A percentile compares a stretch with the other conserved stretches of the same genome.
These are phyloP conservation scores for Mustela erminea DNA, from an alignment of 2,797 vertebrate species.

Conservation along the genomic window DNA sequence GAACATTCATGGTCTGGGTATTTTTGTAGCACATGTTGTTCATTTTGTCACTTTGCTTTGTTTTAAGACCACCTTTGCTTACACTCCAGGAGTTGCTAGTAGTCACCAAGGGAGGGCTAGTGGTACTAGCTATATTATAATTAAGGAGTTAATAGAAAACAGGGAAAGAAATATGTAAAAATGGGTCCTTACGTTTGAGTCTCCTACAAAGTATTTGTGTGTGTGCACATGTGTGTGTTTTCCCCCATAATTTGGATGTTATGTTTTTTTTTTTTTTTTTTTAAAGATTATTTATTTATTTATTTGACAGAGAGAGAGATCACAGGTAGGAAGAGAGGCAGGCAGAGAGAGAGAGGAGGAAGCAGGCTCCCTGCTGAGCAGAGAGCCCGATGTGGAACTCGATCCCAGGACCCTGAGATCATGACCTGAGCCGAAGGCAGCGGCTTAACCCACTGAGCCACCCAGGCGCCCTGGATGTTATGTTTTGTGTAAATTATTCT, in stretches of 20 bases:
- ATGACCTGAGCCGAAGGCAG: too few relatives aligned
- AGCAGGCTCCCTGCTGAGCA: too few relatives aligned
- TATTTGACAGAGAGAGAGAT: too few relatives aligned
- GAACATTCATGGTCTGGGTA: background rate
- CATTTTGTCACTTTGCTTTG: background rate
- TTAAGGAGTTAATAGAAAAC: background rate
- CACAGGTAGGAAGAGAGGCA: too few relatives aligned
- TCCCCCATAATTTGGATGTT: background rate
- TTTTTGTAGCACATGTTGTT: background rate
- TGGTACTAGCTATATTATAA: background rate
- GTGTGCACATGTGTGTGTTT: background rate
- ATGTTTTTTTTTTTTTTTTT: too few relatives aligned
- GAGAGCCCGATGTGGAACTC: too few relatives aligned
- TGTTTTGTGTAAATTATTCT: background rate
- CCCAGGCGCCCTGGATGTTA: too few relatives aligned
- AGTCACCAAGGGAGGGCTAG: background rate
- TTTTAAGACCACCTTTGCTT: background rate
- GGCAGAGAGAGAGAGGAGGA: too few relatives aligned
- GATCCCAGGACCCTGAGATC: too few relatives aligned
- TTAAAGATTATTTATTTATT: too few relatives aligned
- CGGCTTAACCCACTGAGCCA: too few relatives aligned
- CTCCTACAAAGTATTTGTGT: background rate
- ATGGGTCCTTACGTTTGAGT: background rate
- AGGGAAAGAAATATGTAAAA: background rate
- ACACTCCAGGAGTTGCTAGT: background rate